Conservation (phyloP, 1,140 invertebrate genomes). For the Drosophila lacertosa region DNA sequence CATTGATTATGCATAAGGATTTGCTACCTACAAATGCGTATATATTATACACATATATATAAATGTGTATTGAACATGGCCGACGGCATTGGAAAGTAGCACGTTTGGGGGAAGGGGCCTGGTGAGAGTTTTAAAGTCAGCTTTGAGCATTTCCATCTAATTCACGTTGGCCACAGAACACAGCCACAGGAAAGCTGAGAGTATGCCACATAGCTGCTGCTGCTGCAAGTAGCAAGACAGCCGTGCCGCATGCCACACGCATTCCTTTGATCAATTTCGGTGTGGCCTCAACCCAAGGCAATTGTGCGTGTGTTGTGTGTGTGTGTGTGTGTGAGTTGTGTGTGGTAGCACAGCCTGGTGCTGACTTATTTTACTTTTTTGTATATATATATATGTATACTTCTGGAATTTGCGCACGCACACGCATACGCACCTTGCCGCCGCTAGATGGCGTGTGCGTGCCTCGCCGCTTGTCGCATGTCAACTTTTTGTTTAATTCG, state of each 20-base stretch:
- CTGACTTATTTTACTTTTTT: not conserved
- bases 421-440: slow-evolving; percentile 35
- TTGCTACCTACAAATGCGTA: not conserved
- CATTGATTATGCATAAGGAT: slow-evolving; percentile 46
- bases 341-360: not conserved
- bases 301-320: slow-evolving; percentile 17
- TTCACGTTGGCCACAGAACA: slow-evolving; percentile 10
- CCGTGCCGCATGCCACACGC: slow-evolving; percentile 36
- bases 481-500: slow-evolving; percentile 39
- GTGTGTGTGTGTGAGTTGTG: slow-evolving; percentile 23
- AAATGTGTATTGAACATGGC: slow-evolving; percentile 6
- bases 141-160: slow-evolving; percentile 24
- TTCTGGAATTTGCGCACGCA: slow-evolving; percentile 39
- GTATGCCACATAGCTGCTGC: slow-evolving; percentile 30
- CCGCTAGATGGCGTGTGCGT: slow-evolving; percentile 40
- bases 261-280: slow-evolving; percentile 65
- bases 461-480: slow-evolving; percentile 23
- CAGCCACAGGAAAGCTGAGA: slow-evolving; percentile 42
- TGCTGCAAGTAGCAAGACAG: slow-evolving; percentile 8
- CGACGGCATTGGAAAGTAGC: slow-evolving; percentile 6
- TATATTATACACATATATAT: not conserved
- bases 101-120: slow-evolving; percentile 9
- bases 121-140: slow-evolving; percentile 31
- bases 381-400: slow-evolving; percentile 25
- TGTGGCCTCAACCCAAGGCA: slow-evolving; percentile 16